Evolutionary conservation across 1,140 invertebrate species (phyloP).

Genomic region (Drosophila azteca): DNA sequence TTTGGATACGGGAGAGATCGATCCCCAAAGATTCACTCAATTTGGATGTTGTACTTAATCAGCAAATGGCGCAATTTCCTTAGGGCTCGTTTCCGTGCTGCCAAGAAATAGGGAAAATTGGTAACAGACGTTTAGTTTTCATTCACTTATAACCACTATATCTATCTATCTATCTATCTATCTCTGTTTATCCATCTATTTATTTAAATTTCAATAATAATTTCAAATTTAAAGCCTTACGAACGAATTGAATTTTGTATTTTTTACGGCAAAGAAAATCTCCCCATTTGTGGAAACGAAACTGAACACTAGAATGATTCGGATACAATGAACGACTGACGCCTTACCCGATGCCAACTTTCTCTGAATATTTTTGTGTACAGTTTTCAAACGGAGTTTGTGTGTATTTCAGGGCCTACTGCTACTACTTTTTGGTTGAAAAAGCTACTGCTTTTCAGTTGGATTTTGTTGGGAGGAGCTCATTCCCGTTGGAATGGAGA

Average conservation of each 20-base stretch:
- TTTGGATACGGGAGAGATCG: conserved; percentile 23
- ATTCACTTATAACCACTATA: no score
- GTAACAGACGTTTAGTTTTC: not conserved
- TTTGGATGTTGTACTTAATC: conserved; percentile 77
- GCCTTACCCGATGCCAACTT: conserved; percentile 25
- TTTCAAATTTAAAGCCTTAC: conserved; percentile 20
- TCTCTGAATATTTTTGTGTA: not conserved
- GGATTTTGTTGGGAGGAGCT: no score
- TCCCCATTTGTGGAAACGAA: conserved; percentile 21
- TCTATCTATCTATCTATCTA: no score
- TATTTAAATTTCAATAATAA: not conserved
- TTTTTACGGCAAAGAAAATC: conserved; percentile 38
- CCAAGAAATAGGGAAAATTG: conserved; percentile 3
- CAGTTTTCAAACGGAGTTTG: not conserved
- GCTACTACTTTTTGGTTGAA: no score
- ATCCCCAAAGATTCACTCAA: conserved; percentile 46
- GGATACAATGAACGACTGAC: conserved; percentile 7
- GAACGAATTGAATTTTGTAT: conserved; percentile 46
- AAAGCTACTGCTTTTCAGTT: no score
- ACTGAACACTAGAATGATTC: not conserved
- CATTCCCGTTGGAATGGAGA: no score
- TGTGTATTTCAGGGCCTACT: conserved; percentile 3
- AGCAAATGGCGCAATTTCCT: conserved; percentile 73
- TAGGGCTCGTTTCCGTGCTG: conserved; percentile 64
- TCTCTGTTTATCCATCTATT: no score